phyloP scores from a whole-genome alignment of 1,140 invertebrate genomes.

The Halyomorpha halys region DNA sequence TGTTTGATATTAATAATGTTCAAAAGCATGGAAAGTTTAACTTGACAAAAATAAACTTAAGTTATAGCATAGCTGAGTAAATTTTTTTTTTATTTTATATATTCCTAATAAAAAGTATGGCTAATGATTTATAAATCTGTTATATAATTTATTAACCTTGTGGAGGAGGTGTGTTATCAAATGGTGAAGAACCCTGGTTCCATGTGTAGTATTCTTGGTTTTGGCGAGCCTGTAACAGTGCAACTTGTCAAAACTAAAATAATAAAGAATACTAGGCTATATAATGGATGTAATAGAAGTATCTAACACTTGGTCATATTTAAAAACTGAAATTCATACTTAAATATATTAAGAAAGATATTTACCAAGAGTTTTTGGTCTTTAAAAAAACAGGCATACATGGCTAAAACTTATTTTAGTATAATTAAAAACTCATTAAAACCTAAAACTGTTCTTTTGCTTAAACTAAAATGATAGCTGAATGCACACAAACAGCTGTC shows the following conservation, averaged over 20 bases:
- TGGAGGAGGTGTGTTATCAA: slow-evolving; percentile 25
- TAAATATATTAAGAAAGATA: slow-evolving; percentile 5
- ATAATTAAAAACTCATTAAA: slow-evolving; percentile 17
- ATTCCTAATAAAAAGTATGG: background rate
- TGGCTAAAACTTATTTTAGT: slow-evolving; percentile 13
- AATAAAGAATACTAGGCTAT: background rate
- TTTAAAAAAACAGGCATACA: slow-evolving; percentile 14
- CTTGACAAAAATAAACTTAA: too few species aligned
- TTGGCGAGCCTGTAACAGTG: slow-evolving; percentile 13
- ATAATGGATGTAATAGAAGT: background rate
- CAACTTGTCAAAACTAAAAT: slow-evolving; percentile 5
- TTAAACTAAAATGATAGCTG: slow-evolving; percentile 13
- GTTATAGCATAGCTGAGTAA: too few species aligned
- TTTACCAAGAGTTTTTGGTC: slow-evolving; percentile 19
- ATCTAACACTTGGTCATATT: background rate
- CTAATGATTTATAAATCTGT: background rate
- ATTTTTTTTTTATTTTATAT: background rate
- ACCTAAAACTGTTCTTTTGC: slow-evolving; percentile 10
- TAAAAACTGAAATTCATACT: background rate
- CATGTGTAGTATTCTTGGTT: slow-evolving; percentile 19
- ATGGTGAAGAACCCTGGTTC: slow-evolving; percentile 23
- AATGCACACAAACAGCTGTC: slow-evolving; percentile 8
- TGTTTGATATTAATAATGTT: too few species aligned
- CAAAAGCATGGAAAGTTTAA: too few species aligned
- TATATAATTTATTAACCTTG: slow-evolving; percentile 20